These are phyloP conservation scores for Tetranychus truncatus DNA, from an alignment of 2,888 invertebrate genomes.

Conservation along the genomic window DNA sequence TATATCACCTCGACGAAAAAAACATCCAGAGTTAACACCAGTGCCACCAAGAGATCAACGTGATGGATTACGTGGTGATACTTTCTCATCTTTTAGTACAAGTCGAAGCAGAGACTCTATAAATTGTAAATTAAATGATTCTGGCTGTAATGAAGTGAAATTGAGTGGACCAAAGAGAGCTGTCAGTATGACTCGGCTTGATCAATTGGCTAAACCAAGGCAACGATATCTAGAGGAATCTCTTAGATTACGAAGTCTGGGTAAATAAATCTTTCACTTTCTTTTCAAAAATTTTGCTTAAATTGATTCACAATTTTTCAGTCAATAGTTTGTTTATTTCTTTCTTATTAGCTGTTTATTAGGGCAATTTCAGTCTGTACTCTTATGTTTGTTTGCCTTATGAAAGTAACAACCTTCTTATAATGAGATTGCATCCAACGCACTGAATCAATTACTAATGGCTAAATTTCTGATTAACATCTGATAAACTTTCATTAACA, in stretches of 20 bases:
- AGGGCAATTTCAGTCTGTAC: too few relatives aligned
- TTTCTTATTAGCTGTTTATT: too few relatives aligned
- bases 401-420: too few relatives aligned
- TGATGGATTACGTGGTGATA: neutral
- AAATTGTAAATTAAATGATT: slow-evolving; percentile 3
- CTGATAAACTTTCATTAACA: too few relatives aligned
- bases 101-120: slow-evolving; percentile 2
- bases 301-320: neutral
- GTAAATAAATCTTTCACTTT: neutral
- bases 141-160: neutral
- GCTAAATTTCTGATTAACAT: too few relatives aligned
- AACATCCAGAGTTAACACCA: slow-evolving; percentile 11
- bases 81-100: neutral
- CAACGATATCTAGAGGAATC: slow-evolving; percentile 23
- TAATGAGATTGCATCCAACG: too few relatives aligned
- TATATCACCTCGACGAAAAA: slow-evolving; percentile 4
- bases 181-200: slow-evolving; percentile 79
- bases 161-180: slow-evolving; percentile 40
- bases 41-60: slow-evolving; percentile 5
- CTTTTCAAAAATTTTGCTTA: neutral
- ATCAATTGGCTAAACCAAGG: slow-evolving; percentile 57
- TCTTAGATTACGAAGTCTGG: slow-evolving; percentile 7
- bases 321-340: neutral
- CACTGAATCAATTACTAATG: too few relatives aligned
- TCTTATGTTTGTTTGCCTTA: too few relatives aligned